Conservation (phyloP, 2,797 vertebrate species). For the Sebastes cheni region DNA sequence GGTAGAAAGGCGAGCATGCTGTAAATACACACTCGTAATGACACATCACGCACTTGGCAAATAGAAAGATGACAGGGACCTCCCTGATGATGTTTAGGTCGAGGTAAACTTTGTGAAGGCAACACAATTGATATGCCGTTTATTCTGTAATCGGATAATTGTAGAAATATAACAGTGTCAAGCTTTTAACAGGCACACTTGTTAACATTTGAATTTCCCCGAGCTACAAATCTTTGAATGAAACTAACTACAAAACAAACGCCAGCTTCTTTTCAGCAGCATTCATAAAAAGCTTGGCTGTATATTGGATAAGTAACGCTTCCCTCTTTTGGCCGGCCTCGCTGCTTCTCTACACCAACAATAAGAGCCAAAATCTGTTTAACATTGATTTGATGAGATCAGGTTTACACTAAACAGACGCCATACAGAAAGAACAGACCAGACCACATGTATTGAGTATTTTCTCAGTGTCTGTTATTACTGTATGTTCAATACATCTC, state of each 20-base stretch:
- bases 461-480: slow-evolving; percentile 53
- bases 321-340: slow-evolving; percentile 23
- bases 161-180: slow-evolving; percentile 37
- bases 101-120: slow-evolving; percentile 53
- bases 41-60: slow-evolving; percentile 57
- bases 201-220: slow-evolving; percentile 21
- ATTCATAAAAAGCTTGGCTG: background rate
- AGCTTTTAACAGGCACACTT: slow-evolving; percentile 34
- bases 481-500: slow-evolving; percentile 45
- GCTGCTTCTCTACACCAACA: slow-evolving; percentile 33
- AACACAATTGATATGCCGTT: slow-evolving; percentile 49
- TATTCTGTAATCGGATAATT: slow-evolving; percentile 53
- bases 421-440: slow-evolving; percentile 35
- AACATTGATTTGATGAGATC: slow-evolving; percentile 54
- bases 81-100: slow-evolving; percentile 69
- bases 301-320: slow-evolving; percentile 34
- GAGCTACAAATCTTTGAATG: slow-evolving; percentile 31
- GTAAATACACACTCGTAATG: slow-evolving; percentile 62
- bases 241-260: slow-evolving; percentile 32
- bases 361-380: slow-evolving; percentile 49
- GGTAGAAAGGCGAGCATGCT: slow-evolving; percentile 41
- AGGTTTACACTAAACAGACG: slow-evolving; percentile 59
- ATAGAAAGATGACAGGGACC: slow-evolving; percentile 85
- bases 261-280: slow-evolving; percentile 1
- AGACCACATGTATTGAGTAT: slow-evolving; percentile 48